These are phyloP conservation scores for Megamerina dolium DNA, from an alignment of 2,888 invertebrate genomes.

Conservation along the genomic window DNA sequence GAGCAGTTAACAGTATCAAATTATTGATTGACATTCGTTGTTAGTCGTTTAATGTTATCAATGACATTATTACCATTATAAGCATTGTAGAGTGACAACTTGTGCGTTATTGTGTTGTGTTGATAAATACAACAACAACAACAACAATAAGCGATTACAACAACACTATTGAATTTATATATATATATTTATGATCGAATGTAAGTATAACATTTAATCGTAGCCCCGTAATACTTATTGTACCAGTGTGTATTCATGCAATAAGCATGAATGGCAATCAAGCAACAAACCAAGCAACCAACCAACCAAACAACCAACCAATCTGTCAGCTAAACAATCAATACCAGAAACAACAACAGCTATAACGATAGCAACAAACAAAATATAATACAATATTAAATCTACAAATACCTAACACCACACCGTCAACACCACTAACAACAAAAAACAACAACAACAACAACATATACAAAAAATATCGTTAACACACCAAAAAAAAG, in stretches of 20 bases:
- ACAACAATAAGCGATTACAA: neutral
- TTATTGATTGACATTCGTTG: slow-evolving; percentile 17
- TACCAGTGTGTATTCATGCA: too few relatives aligned
- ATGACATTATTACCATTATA: slow-evolving; percentile 12
- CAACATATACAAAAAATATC: too few relatives aligned
- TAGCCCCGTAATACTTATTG: too few relatives aligned
- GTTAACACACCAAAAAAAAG: too few relatives aligned
- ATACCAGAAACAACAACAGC: slow-evolving; percentile 1
- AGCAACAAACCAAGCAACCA: neutral
- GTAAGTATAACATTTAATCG: too few relatives aligned
- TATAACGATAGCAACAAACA: neutral
- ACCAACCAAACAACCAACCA: neutral
- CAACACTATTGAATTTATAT: too few relatives aligned
- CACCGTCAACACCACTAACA: too few relatives aligned
- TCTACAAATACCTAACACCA: too few relatives aligned
- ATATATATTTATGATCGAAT: too few relatives aligned
- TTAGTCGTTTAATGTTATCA: slow-evolving; percentile 16
- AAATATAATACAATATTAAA: slow-evolving; percentile 5
- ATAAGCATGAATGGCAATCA: too few relatives aligned
- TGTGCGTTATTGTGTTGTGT: slow-evolving; percentile 1
- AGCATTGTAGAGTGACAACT: slow-evolving; percentile 5
- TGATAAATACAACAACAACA: neutral
- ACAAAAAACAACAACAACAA: too few relatives aligned
- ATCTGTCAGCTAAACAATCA: neutral
- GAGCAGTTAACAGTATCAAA: slow-evolving; percentile 1